These are phyloP conservation scores for Hedya salicella DNA, from an alignment of 2,888 invertebrate species.

Conservation along the genomic window DNA sequence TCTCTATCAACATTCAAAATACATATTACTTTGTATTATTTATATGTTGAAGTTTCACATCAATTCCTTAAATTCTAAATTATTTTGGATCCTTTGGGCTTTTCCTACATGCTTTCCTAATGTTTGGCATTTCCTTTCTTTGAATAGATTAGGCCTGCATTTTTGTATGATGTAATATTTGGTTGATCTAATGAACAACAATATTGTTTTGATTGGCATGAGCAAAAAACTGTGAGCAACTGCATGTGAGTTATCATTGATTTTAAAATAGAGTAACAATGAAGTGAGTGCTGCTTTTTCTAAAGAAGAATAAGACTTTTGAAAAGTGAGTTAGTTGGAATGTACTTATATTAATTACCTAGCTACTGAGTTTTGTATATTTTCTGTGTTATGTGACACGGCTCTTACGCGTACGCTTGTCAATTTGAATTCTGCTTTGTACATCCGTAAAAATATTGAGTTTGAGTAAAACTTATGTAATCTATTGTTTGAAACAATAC, in stretches of 20 bases:
- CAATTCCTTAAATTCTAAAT: slow-evolving; percentile 53
- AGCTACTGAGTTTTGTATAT: slow-evolving; percentile 12
- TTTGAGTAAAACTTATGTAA: not conserved
- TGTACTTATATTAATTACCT: slow-evolving; percentile 29
- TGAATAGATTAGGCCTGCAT: slow-evolving; percentile 41
- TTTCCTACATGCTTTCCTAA: slow-evolving; percentile 40
- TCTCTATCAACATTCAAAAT: slow-evolving; percentile 68
- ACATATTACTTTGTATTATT: slow-evolving; percentile 33
- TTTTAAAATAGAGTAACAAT: slow-evolving; percentile 8
- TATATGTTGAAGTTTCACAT: not conserved
- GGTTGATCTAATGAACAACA: slow-evolving; percentile 11
- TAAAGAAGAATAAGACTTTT: slow-evolving; percentile 47
- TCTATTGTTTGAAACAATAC: not conserved
- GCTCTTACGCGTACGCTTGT: slow-evolving; percentile 27
- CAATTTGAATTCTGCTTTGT: slow-evolving; percentile 20
- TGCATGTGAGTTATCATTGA: slow-evolving; percentile 28
- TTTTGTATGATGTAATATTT: slow-evolving; percentile 32
- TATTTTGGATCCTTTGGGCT: slow-evolving; percentile 43
- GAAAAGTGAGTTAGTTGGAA: slow-evolving; percentile 57
- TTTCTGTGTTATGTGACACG: slow-evolving; percentile 6
- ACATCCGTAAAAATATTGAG: slow-evolving; percentile 16
- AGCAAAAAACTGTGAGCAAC: slow-evolving; percentile 16
- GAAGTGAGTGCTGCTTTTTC: slow-evolving; percentile 39
- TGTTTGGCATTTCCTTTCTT: slow-evolving; percentile 43
- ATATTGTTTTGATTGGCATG: slow-evolving; percentile 32